Percentiles rank a stretch among this genome's conserved stretches.
These are phyloP conservation scores for Philaenus spumarius DNA, from an alignment of 1,140 invertebrate genomes.

Conservation along the genomic window DNA sequence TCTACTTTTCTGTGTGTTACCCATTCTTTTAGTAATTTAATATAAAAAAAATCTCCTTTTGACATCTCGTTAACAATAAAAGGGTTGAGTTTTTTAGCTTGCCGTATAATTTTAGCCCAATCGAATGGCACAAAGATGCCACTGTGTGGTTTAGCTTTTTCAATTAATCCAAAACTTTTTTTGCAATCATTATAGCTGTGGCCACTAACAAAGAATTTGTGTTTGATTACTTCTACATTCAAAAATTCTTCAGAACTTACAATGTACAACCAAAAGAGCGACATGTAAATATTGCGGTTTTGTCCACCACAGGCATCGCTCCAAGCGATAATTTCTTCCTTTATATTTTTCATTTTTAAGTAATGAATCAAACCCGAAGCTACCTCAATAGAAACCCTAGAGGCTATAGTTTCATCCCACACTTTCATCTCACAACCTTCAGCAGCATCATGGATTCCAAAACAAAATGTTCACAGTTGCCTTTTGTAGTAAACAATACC, in stretches of 20 bases:
- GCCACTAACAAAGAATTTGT: too few relatives aligned
- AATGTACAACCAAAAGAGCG: background rate
- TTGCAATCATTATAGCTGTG: too few relatives aligned
- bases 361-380: conserved; percentile 19
- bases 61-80: background rate
- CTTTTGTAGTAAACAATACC: conserved; percentile 10
- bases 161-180: background rate
- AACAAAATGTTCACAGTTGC: conserved; percentile 9
- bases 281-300: too few relatives aligned
- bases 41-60: background rate
- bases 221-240: background rate
- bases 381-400: conserved; percentile 31
- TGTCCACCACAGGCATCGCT: background rate
- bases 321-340: background rate
- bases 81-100: background rate
- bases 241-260: background rate
- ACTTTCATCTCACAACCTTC: conserved; percentile 22
- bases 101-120: background rate
- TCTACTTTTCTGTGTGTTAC: background rate
- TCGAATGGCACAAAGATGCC: background rate
- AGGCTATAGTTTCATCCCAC: conserved; percentile 32
- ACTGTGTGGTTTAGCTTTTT: background rate
- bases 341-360: conserved; percentile 7
- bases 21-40: too few relatives aligned
- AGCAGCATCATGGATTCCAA: background rate